Evolutionary conservation across 2,888 invertebrate species (phyloP).

Genomic region (Candidula unifasciata): DNA sequence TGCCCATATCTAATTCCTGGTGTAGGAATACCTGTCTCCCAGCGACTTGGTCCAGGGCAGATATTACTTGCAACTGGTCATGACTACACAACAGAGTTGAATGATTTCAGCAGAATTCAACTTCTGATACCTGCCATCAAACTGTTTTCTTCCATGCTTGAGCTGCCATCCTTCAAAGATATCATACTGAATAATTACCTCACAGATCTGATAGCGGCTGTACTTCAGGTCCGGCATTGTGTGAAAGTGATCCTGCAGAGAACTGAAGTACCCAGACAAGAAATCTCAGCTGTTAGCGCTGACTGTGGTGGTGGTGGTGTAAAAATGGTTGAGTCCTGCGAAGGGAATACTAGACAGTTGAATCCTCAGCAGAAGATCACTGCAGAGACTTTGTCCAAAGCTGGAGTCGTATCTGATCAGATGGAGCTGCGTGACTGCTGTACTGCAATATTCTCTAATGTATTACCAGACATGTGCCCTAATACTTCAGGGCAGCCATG

Average conservation of each 20-base stretch:
- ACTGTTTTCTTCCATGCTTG: slow-evolving; percentile 19
- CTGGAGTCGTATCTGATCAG: neutral
- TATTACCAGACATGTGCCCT: slow-evolving; percentile 15
- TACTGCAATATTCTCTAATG: neutral
- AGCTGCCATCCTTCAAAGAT: slow-evolving; percentile 22
- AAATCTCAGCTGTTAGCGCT: neutral
- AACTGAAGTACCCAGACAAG: neutral
- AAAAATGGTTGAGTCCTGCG: neutral
- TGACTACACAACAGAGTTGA: slow-evolving; percentile 37
- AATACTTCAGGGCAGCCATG: slow-evolving; percentile 19
- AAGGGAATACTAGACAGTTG: too few relatives aligned
- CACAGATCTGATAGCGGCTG: slow-evolving; percentile 29
- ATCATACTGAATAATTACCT: slow-evolving; percentile 37
- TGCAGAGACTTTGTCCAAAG: too few relatives aligned
- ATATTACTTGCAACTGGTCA: slow-evolving; percentile 44
- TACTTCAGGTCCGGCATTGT: slow-evolving; percentile 36
- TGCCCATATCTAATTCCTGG: slow-evolving; percentile 84
- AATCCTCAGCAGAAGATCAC: neutral
- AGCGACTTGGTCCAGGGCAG: slow-evolving; percentile 47
- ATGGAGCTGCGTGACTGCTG: neutral
- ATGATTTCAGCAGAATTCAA: slow-evolving; percentile 30
- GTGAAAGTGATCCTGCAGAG: slow-evolving; percentile 27
- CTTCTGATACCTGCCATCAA: slow-evolving; percentile 19
- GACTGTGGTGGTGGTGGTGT: neutral
- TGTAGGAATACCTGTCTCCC: slow-evolving; percentile 80